A percentile compares a stretch with the other conserved stretches of the same genome.
Evolutionary conservation across 2,888 invertebrate genomes (phyloP).

Genomic region (Euphydryas editha): DNA sequence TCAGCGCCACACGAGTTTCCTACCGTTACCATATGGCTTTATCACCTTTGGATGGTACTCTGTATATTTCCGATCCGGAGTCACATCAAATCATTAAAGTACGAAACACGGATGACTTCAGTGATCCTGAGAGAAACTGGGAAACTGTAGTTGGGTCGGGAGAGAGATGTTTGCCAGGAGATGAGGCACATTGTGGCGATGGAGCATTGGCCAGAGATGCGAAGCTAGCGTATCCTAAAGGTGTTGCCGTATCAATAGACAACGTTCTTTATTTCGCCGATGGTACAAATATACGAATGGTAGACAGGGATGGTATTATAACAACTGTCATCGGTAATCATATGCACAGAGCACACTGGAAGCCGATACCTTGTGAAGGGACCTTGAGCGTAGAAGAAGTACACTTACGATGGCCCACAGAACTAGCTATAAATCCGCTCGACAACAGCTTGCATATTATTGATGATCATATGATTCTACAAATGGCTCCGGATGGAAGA

Average conservation of each 20-base stretch:
- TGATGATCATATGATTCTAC: conserved; percentile 97
- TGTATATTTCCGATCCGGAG: conserved; percentile 98
- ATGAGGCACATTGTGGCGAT: conserved; percentile 98
- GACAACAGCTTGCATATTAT: conserved; percentile 98
- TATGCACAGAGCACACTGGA: conserved; percentile 97
- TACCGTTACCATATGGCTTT: conserved; percentile 98
- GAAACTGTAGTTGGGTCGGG: conserved; percentile 98
- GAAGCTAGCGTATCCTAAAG: conserved; percentile 97
- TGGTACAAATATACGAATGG: conserved; percentile 96
- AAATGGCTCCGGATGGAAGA: conserved; percentile 94
- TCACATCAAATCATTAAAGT: conserved; percentile 96
- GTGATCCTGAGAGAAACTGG: conserved; percentile 96
- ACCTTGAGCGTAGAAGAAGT: conserved; percentile 96
- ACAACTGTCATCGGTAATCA: conserved; percentile 96
- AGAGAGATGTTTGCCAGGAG: conserved; percentile 95
- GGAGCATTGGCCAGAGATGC: conserved; percentile 96
- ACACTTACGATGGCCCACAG: conserved; percentile 97
- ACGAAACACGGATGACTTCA: conserved; percentile 91
- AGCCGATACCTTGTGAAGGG: conserved; percentile 95
- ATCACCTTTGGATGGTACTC: conserved; percentile 95
- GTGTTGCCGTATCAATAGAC: conserved; percentile 96
- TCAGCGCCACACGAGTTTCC: conserved; percentile 95
- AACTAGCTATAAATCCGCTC: conserved; percentile 95
- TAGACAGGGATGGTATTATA: conserved; percentile 95
- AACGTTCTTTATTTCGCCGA: conserved; percentile 97